phyloP scores from a whole-genome alignment of 2,888 invertebrate species.

The Lycia hirtaria region DNA sequence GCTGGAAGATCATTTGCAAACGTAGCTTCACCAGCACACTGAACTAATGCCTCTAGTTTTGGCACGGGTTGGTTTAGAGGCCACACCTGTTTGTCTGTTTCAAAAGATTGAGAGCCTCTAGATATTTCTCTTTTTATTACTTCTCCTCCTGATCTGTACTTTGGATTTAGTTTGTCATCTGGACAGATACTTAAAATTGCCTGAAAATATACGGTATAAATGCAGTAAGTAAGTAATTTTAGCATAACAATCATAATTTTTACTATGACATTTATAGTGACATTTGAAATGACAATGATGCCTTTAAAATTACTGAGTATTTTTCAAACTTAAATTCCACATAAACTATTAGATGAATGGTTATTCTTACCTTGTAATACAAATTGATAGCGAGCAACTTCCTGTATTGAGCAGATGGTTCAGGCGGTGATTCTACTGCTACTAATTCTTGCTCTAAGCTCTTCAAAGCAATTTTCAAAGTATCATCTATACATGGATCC shows the following conservation, averaged over 20 bases:
- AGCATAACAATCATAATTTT: no score
- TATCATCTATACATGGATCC: constrained; percentile 63
- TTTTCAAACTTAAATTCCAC: neutral
- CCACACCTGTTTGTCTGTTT: constrained; percentile 85
- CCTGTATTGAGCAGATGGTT: constrained; percentile 84
- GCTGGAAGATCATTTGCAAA: neutral
- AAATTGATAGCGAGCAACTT: constrained; percentile 84
- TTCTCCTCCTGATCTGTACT: constrained; percentile 72
- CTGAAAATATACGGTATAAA: no score
- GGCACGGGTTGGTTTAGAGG: constrained; percentile 88
- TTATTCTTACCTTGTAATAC: constrained; percentile 66
- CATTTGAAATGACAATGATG: no score
- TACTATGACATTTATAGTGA: no score
- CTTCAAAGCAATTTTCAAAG: constrained; percentile 63
- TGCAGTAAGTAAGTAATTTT: no score
- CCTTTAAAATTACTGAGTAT: constrained; percentile 4
- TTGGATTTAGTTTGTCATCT: constrained; percentile 58
- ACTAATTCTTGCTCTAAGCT: constrained; percentile 56
- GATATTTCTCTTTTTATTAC: constrained; percentile 80
- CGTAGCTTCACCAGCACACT: constrained; percentile 29
- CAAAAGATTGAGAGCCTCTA: constrained; percentile 84
- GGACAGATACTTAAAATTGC: no score
- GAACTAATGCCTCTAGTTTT: constrained; percentile 84
- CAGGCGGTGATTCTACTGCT: constrained; percentile 68
- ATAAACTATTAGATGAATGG: no score